Evolutionary conservation across 2,113 vertebrate species (phyloP).

Genomic region (Psilopsiagon aymara): DNA sequence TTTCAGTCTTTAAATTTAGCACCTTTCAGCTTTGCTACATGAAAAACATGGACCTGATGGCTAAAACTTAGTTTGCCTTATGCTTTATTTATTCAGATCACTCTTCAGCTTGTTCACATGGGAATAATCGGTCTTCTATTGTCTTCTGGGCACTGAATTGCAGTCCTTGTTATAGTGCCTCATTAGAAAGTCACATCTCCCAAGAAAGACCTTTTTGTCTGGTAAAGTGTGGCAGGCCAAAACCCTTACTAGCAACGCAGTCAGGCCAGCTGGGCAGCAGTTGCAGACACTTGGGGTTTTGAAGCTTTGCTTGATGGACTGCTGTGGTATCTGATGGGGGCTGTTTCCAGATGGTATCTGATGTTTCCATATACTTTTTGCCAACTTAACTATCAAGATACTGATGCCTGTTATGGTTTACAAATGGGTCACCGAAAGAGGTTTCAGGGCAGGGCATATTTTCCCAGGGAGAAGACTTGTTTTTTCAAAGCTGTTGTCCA

Average conservation of each 20-base stretch:
- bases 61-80: background rate
- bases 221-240: background rate
- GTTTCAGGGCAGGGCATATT: background rate
- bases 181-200: background rate
- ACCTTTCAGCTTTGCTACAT: background rate
- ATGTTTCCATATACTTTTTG: background rate
- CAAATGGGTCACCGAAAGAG: background rate
- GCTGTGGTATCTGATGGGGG: accelerated
- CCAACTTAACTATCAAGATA: background rate
- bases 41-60: background rate
- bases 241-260: accelerated
- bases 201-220: background rate
- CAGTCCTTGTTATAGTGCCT: background rate
- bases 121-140: background rate
- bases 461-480: background rate
- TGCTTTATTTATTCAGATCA: accelerated
- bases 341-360: background rate
- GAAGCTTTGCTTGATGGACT: background rate
- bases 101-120: background rate
- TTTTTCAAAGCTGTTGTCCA: background rate
- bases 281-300: background rate
- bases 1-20: background rate
- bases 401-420: background rate
- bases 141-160: background rate
- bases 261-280: background rate